Conservation (phyloP, 1,140 invertebrate genomes). For the Catajapyx aquilonaris region DNA sequence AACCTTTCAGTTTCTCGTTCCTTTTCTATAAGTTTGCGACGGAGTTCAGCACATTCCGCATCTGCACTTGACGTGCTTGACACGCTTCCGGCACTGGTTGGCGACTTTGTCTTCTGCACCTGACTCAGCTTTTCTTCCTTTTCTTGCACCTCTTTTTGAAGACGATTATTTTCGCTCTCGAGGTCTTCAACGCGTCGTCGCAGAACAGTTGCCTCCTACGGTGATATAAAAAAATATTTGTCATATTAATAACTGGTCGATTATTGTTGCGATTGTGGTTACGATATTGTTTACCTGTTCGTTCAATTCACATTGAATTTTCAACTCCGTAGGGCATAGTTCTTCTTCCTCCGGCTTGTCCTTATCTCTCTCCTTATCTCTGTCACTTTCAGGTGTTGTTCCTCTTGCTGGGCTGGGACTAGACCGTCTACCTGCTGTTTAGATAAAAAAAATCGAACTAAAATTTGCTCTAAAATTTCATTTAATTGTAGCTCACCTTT, state of each 20-base stretch:
- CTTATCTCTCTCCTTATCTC: slow-evolving; percentile 41
- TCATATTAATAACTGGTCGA: too few species aligned
- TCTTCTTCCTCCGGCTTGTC: slow-evolving; percentile 54
- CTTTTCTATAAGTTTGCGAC: slow-evolving; percentile 59
- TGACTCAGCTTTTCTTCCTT: slow-evolving; percentile 47
- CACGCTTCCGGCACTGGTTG: neutral
- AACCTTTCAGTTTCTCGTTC: slow-evolving; percentile 57
- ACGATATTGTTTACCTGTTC: slow-evolving; percentile 54
- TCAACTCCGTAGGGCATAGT: slow-evolving; percentile 35
- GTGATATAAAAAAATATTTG: neutral
- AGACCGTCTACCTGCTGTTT: slow-evolving; percentile 30
- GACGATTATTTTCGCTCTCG: slow-evolving; percentile 51
- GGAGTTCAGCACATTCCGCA: slow-evolving; percentile 39
- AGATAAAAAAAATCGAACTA: neutral
- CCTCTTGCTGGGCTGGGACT: slow-evolving; percentile 27
- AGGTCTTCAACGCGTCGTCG: slow-evolving; percentile 63
- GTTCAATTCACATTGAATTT: slow-evolving; percentile 63
- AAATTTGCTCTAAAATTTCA: too few species aligned
- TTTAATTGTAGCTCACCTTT: slow-evolving; percentile 48
- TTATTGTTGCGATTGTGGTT: too few species aligned
- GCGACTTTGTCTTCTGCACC: neutral
- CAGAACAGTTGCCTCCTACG: slow-evolving; percentile 52
- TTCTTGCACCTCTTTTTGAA: slow-evolving; percentile 52
- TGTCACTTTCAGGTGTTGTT: slow-evolving; percentile 29
- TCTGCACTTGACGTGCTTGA: neutral